Conservation (phyloP, 2,797 vertebrate species). For the Melopsittacus undulatus region DNA sequence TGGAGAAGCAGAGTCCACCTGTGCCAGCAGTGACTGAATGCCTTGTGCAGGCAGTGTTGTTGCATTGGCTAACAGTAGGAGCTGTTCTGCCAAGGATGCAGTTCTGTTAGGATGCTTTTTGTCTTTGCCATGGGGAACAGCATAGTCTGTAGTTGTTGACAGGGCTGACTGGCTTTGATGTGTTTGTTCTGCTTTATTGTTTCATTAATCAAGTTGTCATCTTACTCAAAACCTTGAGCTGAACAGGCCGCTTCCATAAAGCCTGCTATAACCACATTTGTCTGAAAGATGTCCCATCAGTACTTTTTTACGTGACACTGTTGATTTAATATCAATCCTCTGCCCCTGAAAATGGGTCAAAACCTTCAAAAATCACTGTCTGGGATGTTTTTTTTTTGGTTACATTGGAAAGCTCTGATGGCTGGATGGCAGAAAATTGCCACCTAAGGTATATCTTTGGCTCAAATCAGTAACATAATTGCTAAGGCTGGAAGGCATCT, state of each 20-base stretch:
- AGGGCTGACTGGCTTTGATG: neutral
- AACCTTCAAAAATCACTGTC: neutral
- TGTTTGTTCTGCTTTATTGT: neutral
- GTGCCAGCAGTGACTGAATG: neutral
- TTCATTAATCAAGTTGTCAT: neutral
- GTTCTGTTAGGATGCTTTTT: neutral
- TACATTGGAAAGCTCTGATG: neutral
- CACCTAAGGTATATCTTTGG: neutral
- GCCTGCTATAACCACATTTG: neutral
- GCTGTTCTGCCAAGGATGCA: neutral
- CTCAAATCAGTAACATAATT: neutral
- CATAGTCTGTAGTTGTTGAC: rapidly evolving
- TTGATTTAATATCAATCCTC: neutral
- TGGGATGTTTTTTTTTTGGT: neutral
- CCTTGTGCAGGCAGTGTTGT: neutral
- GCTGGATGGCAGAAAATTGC: neutral
- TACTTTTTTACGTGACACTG: neutral
- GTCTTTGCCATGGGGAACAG: neutral
- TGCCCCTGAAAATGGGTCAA: neutral
- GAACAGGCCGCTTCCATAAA: neutral
- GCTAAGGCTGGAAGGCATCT: neutral
- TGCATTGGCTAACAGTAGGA: neutral
- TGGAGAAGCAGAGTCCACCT: neutral
- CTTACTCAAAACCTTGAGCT: neutral
- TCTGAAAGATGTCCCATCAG: neutral